Conservation (phyloP, 2,888 invertebrate genomes). For the Colletes collaris region DNA sequence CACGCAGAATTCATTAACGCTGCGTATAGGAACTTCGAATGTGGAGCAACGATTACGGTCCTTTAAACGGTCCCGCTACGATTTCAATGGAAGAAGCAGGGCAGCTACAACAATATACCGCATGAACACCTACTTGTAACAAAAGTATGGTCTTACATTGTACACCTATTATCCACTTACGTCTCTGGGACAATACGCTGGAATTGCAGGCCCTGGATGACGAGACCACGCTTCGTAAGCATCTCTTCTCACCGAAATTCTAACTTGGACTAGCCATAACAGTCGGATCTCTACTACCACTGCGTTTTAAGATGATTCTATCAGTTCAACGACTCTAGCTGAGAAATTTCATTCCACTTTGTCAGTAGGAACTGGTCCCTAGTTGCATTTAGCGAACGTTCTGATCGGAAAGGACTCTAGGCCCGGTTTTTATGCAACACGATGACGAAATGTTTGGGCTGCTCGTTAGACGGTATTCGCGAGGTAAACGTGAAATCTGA, state of each 20-base stretch:
- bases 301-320: constrained; percentile 10
- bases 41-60: constrained; percentile 58
- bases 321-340: neutral
- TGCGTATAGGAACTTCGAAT: constrained; percentile 34
- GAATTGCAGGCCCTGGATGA: constrained; percentile 75
- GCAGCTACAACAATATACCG: constrained; percentile 56
- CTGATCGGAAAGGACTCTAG: constrained; percentile 4
- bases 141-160: constrained; percentile 70
- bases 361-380: neutral
- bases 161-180: constrained; percentile 77
- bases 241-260: constrained; percentile 56
- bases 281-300: constrained; percentile 11
- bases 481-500: constrained; percentile 17
- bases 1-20: constrained; percentile 26
- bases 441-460: constrained; percentile 33
- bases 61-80: constrained; percentile 49
- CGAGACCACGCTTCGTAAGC: constrained; percentile 70
- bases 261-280: constrained; percentile 30
- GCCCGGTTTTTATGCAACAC: constrained; percentile 45
- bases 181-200: constrained; percentile 75
- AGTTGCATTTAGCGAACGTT: constrained; percentile 12
- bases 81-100: constrained; percentile 66
- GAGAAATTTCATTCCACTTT: too few species aligned
- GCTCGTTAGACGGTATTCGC: constrained; percentile 41
- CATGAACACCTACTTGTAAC: constrained; percentile 67